Percentiles rank a stretch among this genome's conserved stretches.
These are phyloP conservation scores for Aphelenchoides fujianensis DNA, from an alignment of 1,140 invertebrate species.

Conservation along the genomic window DNA sequence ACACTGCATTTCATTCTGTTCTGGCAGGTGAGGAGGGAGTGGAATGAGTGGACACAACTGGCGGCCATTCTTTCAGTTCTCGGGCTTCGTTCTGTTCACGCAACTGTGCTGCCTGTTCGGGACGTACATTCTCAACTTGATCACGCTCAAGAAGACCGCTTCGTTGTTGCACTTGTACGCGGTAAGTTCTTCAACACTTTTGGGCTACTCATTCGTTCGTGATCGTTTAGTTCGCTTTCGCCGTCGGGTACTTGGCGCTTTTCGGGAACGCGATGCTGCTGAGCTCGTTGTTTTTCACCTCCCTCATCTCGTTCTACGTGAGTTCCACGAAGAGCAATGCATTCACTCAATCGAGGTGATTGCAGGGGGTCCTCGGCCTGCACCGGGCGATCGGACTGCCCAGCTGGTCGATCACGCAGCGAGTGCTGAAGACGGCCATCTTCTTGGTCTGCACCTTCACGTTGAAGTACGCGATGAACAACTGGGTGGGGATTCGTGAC, in stretches of 20 bases:
- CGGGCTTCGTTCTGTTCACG: conserved; percentile 47
- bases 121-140: conserved; percentile 40
- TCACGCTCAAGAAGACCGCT: conserved; percentile 50
- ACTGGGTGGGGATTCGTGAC: conserved; percentile 66
- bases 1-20: conserved; percentile 62
- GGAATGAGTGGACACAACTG: not conserved
- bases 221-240: conserved; percentile 53
- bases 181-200: conserved; percentile 47
- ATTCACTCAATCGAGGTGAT: conserved; percentile 41
- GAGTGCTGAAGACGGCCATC: not conserved
- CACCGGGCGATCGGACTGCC: conserved; percentile 50
- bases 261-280: conserved; percentile 72
- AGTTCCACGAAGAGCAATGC: conserved; percentile 44
- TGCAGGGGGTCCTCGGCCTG: conserved; percentile 62
- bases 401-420: not conserved
- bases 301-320: conserved; percentile 63
- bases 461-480: conserved; percentile 65
- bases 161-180: conserved; percentile 48
- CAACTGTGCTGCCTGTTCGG: conserved; percentile 49
- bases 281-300: conserved; percentile 69
- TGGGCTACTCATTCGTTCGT: conserved; percentile 66
- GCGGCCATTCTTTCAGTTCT: conserved; percentile 46
- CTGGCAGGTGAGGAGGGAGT: conserved; percentile 39
- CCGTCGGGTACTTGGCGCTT: conserved; percentile 64
- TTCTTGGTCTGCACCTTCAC: conserved; percentile 29